Conservation (phyloP, 2,888 invertebrate species). For the Scrobipalpa costella region DNA sequence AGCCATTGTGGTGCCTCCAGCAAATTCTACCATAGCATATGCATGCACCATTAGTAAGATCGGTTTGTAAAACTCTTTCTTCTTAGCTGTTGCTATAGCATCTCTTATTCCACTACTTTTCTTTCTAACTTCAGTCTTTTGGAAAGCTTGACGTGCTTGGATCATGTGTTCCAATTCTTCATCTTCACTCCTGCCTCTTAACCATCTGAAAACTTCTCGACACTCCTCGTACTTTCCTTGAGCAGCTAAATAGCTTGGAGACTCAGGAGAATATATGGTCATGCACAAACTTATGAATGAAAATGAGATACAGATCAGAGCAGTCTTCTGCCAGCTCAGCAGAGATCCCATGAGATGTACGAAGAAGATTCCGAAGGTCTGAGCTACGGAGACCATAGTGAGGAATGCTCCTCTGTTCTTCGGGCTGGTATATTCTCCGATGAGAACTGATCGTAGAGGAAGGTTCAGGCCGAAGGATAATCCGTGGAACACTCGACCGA, state of each 20-base stretch:
- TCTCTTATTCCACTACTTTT: conserved; percentile 32
- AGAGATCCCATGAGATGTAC: conserved; percentile 83
- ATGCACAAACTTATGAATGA: conserved; percentile 68
- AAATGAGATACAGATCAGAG: conserved; percentile 67
- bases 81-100: conserved; percentile 45
- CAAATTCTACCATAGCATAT: conserved; percentile 83
- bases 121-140: conserved; percentile 34
- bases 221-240: conserved; percentile 78
- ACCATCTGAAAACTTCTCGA: conserved; percentile 76
- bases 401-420: conserved; percentile 82
- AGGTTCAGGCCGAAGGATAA: conserved; percentile 74
- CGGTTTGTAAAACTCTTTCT: conserved; percentile 78
- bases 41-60: conserved; percentile 80
- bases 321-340: conserved; percentile 78
- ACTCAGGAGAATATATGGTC: conserved; percentile 76
- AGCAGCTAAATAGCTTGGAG: conserved; percentile 83
- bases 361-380: conserved; percentile 81
- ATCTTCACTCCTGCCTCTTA: conserved; percentile 74
- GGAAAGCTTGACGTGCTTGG: conserved; percentile 43
- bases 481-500: conserved; percentile 48
- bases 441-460: conserved; percentile 70
- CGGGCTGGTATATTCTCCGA: conserved; percentile 80
- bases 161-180: conserved; percentile 66
- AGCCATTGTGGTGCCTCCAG: conserved; percentile 84
- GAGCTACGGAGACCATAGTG: conserved; percentile 78